Base-by-base conservation (phyloP, 2,113 vertebrate species). In the Corydoras sp. region DNA sequence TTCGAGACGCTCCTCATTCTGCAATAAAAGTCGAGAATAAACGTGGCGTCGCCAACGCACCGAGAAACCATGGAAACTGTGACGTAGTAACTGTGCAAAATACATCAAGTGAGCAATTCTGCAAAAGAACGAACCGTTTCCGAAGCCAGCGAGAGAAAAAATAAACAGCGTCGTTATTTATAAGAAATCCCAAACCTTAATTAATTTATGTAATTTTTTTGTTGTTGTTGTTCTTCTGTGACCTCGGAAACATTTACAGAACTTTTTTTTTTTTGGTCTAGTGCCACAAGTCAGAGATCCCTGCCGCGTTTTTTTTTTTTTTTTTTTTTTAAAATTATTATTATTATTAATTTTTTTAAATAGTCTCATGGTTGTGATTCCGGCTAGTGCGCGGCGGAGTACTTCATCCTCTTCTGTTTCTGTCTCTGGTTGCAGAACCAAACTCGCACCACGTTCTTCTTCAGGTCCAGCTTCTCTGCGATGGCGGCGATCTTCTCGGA, bases 381-480 rank as follows among this genome's bases (percentile, higher is more conserved):
- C 7, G 18, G 56, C 48, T 67, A 78, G 85, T 95, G 94, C 73
- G 88, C 90, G 32, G 93, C 94, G 0, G 93, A 93, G 81, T 95
- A 96, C 84, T 96, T 96, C 94, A 96, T 96, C 83, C 94, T 87
- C 85, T 96, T 96, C 87, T 96, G 94, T 86, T 96, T 96, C 83
- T 96, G 94, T 82, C 94, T 87, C 85, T 96, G 94, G 86, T 96
- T 96, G 81, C 94, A 96, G 81, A 96, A 96, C 94, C 94, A 96
- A 79, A 96, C 94, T 62, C 94, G 89, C 82, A 96, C 94, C 83
- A 96, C 94, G 63, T 95, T 96, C 86, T 96, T 96, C 86, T 95
- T 95, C 78, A 96, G 90, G 86, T 96, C 94, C 86, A 96, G 87
- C 84, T 95, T 96, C 80, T 95, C 93, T 0, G 93, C 93, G 65